Evolutionary conservation across 1,140 invertebrate genomes (phyloP).

Genomic region (Heliconius eleuchia): DNA sequence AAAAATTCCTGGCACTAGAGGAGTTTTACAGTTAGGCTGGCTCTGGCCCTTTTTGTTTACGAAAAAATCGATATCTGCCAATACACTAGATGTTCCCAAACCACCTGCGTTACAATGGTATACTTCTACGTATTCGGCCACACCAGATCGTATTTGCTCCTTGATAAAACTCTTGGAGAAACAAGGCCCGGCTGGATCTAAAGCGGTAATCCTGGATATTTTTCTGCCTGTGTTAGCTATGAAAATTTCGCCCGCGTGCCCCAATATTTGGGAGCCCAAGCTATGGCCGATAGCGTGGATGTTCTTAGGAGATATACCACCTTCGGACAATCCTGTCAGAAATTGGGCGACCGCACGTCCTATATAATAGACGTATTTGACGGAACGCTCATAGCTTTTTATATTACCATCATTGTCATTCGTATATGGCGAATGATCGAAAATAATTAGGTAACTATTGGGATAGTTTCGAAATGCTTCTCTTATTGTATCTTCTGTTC

Average conservation of each 20-base stretch:
- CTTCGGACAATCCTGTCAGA: conserved; percentile 49
- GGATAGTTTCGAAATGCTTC: conserved; percentile 62
- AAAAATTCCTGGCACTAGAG: conserved; percentile 74
- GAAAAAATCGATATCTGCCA: conserved; percentile 90
- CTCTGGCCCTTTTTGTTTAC: conserved; percentile 87
- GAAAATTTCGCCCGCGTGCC: conserved; percentile 77
- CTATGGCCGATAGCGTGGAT: conserved; percentile 78
- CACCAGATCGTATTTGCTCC: conserved; percentile 81
- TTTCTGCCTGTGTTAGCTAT: conserved; percentile 59
- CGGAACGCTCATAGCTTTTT: conserved; percentile 70
- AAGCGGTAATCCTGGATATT: conserved; percentile 83
- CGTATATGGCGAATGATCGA: conserved; percentile 70
- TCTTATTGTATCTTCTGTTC: conserved; percentile 58
- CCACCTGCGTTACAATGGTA: conserved; percentile 89
- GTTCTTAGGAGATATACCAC: conserved; percentile 59
- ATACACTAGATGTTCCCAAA: conserved; percentile 83
- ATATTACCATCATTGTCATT: conserved; percentile 64
- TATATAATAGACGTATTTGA: conserved; percentile 69
- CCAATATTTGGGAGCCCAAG: conserved; percentile 81
- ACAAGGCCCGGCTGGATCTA: conserved; percentile 88
- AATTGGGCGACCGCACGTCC: conserved; percentile 65
- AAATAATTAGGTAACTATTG: conserved; percentile 68
- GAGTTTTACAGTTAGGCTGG: conserved; percentile 79
- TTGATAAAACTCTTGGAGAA: conserved; percentile 82
- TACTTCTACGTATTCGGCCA: conserved; percentile 86